Conservation (phyloP, 2,113 vertebrate genomes). For the Amia ocellicauda region DNA sequence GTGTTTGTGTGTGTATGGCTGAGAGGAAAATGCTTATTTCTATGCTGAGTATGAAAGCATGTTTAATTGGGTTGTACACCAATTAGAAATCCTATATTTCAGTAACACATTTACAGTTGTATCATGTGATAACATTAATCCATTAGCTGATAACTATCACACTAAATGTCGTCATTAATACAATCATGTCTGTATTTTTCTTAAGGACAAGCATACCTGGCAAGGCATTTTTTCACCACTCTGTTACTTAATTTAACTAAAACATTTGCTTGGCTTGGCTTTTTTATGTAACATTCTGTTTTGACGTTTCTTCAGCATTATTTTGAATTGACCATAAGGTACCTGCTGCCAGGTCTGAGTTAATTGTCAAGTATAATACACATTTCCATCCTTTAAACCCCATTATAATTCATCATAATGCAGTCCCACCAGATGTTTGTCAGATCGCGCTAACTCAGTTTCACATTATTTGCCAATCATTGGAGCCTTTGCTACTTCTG, state of each 20-base stretch:
- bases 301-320: background rate
- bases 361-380: constrained; percentile 6
- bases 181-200: too few species aligned
- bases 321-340: background rate
- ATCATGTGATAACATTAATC: too few species aligned
- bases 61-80: too few species aligned
- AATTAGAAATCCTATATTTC: too few species aligned
- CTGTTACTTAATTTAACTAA: background rate
- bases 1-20: too few species aligned
- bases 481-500: constrained; percentile 10
- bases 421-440: constrained; percentile 8
- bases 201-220: too few species aligned
- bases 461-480: constrained; percentile 10
- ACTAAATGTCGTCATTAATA: too few species aligned
- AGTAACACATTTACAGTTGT: too few species aligned
- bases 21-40: too few species aligned
- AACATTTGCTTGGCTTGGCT: background rate
- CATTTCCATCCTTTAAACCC: constrained; percentile 12
- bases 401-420: background rate
- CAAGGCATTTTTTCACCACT: too few species aligned
- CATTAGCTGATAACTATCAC: too few species aligned
- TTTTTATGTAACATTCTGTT: background rate
- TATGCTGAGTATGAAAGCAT: too few species aligned
- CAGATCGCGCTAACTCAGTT: constrained; percentile 7
- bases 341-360: background rate